Base-by-base conservation (phyloP, 2,888 invertebrate genomes). In the Sinotaia quadrata region DNA sequence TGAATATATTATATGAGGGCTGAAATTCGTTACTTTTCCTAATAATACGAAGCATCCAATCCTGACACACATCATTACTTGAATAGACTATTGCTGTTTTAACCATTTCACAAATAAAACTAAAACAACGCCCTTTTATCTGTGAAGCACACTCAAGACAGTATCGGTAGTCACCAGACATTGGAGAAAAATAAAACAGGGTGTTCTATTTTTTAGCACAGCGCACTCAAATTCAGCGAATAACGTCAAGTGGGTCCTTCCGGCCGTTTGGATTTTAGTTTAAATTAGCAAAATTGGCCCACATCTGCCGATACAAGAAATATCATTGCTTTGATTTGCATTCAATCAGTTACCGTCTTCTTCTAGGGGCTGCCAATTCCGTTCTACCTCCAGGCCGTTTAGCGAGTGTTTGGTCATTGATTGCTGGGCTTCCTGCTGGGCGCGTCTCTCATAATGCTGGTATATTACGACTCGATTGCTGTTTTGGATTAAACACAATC, bases 281-380 rank as follows among this genome's bases (percentile, higher is more conserved):
- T 63, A 24, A 41, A 54, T 63, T 63, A 37, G 37, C 44, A 52
- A 63, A 51, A 52, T 54, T 54, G 63, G 31, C 41, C 37, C 54
- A 63, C 27, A 41, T 37, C 41, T 37, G 36, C 27, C 36, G 52
- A 54, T 24, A 63, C 63, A 31, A 63, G 54, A 54, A 63, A 63
- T 63, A 63, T 63, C 63, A 54, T 63, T 37, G 63, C 63, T 54
- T 63, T 52, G 24, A 44, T 63, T 63, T 54, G 63, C 63, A 63
- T 63, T 63, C 54, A 29, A 63, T 63, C 63, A 63, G 54, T 54
- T 52, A 41, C 34, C 37, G 24, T 24, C 18, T 36, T 37, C 37
- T 54, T 12, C 24, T 21, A 54, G 52, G 29, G 31, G n/a, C 31
- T 15, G 29, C 12, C 63, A 29, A 63, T 63, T 63, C 34, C 33